Base-by-base conservation (phyloP, 2,888 invertebrate species). In the Psylliodes chrysocephalus region DNA sequence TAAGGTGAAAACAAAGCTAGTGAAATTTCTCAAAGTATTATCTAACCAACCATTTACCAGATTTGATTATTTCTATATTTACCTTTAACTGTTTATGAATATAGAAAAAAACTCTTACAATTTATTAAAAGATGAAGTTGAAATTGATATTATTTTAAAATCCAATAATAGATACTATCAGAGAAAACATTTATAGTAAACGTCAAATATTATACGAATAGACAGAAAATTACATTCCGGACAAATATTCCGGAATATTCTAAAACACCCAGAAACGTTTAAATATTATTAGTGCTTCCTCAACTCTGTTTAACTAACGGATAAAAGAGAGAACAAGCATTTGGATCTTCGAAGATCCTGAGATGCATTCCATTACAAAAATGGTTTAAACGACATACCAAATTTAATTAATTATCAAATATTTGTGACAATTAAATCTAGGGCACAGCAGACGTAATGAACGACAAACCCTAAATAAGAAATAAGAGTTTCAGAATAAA, bases 281-380 rank as follows among this genome's bases (percentile, higher is more conserved):
- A 40, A 42, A 40, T 25, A 51, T 38, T 19, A 52, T 18, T 25
- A 38, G 14, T 40, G 49, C 57, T 49, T 59, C 38, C 47, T 59
- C 57, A 59, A 59, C 57, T 59, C 57, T 59, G 25, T 59, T 59
- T 49, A 49, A 28, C 49, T 22, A 49, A 49, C 57, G 49, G 57
- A 40, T 59, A 59, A 59, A 59, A 59, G 57, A 59, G 57, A 59
- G 57, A 59, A 49, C 35, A 59, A 59, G 49, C 49, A n/a, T 40
- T 18, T 17, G 33, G 5, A 28, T 42, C 38, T 40, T 8, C 12
- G 4, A 5, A 14, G 40, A 42, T 25, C 30, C 17, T 44, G 55
- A 49, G 49, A 49, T 49, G 49, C 49, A 49, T 49, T 49, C 49
- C 49, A 28, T 49, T 49, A 25, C n/a, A 30, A 7, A 30, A 49